Evolutionary conservation across 2,888 invertebrate species (phyloP), one percentile per base, ranked within the genome.

Genomic region (Marronus borbonicus): DNA sequence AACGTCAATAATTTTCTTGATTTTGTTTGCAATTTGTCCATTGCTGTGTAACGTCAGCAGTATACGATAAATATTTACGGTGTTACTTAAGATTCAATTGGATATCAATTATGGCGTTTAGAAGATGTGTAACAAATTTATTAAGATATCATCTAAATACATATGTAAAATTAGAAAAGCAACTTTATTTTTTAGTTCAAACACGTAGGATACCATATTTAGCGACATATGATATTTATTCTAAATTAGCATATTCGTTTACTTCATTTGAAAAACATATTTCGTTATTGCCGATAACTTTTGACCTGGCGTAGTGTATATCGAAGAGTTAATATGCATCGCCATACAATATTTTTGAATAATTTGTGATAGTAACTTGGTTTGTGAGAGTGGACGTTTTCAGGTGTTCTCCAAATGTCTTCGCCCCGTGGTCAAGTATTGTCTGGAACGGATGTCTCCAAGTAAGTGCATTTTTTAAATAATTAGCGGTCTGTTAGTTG

Each of bases 381-480:
- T 74, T 74, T 60, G 72, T 74, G 72, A 74, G 44, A 49, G 10
- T 44, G 49, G 17, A 44, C 72, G 64, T 55, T 77, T 77, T 77
- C 36, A 70, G 70, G 70, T 72, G 76, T 44, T 28, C 20, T n/a
- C 14, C 68, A 74, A 68, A 79, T 79, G 79, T 79, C 76, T 52
- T 60, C 39, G 70, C 44, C 84, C 81, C 87, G 88, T 84, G 89
- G 89, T 52, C 88, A 88, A 86, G 84, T 90, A 66, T 90, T 95
- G 83, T 94, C 93, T 70, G 95, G 95, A 85, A 93, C 92, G 1
- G 89, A 91, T 86, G 89, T 94, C 79, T 92, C 95, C 79, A 91
- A 92, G 95, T 95, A 91, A 91, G 89, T 89, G 69, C 7, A 50
- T 2, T 20, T 39, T 5, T 62, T 24, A 24, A 2, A 24, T 24